These are phyloP conservation scores for Calliopum simillimum DNA, from an alignment of 2,888 invertebrate species.

Conservation along the genomic window DNA sequence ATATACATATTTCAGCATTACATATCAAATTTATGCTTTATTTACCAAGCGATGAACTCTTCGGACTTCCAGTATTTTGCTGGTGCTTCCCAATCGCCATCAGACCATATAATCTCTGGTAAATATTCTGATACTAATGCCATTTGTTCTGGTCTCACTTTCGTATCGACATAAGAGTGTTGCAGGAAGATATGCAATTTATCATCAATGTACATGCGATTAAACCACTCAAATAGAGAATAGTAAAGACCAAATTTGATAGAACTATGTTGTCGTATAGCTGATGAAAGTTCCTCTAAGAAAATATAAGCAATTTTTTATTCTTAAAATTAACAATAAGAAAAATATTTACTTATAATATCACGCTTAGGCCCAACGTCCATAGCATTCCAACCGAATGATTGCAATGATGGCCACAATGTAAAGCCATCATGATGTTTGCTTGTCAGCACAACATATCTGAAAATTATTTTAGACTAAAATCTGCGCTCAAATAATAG, in stretches of 20 bases:
- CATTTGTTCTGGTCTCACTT: constrained; percentile 84
- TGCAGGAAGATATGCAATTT: constrained; percentile 74
- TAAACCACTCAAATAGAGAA: constrained; percentile 89
- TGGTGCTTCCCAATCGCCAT: constrained; percentile 93
- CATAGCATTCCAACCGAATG: constrained; percentile 87
- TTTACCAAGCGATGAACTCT: constrained; percentile 82
- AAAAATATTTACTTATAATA: constrained; percentile 72
- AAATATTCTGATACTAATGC: constrained; percentile 78
- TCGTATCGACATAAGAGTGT: constrained; percentile 75
- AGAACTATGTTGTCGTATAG: constrained; percentile 73
- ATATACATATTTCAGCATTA: constrained; percentile 1
- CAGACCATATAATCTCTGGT: constrained; percentile 90
- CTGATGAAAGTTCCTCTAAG: constrained; percentile 73
- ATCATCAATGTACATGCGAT: constrained; percentile 82
- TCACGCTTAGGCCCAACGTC: constrained; percentile 84
- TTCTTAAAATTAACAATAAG: not conserved
- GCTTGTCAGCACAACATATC: constrained; percentile 85
- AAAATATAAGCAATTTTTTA: constrained; percentile 43
- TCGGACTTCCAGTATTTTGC: constrained; percentile 87
- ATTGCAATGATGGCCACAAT: constrained; percentile 83
- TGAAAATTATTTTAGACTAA: constrained; percentile 52
- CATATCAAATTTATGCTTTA: not conserved
- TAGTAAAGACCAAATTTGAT: constrained; percentile 87
- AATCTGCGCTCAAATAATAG: too few relatives aligned
- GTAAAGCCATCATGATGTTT: constrained; percentile 92